Evolutionary conservation across 2,888 invertebrate species (phyloP).

Genomic region (Theretra japonica): DNA sequence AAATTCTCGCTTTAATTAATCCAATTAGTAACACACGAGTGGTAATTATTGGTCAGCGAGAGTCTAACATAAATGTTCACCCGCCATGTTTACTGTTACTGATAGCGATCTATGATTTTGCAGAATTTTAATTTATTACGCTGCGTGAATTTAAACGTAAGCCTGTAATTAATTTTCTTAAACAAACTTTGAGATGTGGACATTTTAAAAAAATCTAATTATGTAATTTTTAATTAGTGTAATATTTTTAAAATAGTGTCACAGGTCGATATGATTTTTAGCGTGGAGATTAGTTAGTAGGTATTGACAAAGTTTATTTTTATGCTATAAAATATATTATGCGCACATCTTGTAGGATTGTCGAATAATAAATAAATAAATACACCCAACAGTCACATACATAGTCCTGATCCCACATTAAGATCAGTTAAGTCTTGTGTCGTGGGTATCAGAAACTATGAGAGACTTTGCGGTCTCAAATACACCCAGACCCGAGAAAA

Average conservation of each 20-base stretch:
- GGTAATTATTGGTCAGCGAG: background rate
- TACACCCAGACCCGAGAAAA: too few relatives aligned
- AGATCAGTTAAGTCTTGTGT: too few relatives aligned
- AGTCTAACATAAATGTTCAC: conserved; percentile 7
- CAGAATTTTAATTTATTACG: conserved; percentile 21
- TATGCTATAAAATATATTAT: too few relatives aligned
- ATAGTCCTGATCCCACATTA: too few relatives aligned
- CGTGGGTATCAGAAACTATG: too few relatives aligned
- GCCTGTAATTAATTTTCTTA: background rate
- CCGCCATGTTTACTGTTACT: conserved; percentile 8
- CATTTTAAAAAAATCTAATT: background rate
- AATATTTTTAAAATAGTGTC: background rate
- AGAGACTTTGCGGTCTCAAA: too few relatives aligned
- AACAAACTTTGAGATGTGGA: conserved; percentile 5
- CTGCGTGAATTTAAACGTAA: conserved; percentile 5
- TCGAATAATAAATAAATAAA: too few relatives aligned
- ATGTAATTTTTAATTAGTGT: background rate
- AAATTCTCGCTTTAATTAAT: conserved; percentile 8
- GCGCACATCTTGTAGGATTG: too few relatives aligned
- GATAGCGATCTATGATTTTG: conserved; percentile 6
- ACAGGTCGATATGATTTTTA: too few relatives aligned
- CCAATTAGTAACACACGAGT: background rate
- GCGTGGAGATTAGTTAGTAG: too few relatives aligned
- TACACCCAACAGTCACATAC: too few relatives aligned
- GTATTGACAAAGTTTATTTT: too few relatives aligned